Evolutionary conservation across 2,888 invertebrate species (phyloP).

Genomic region (Xylophagus ater): DNA sequence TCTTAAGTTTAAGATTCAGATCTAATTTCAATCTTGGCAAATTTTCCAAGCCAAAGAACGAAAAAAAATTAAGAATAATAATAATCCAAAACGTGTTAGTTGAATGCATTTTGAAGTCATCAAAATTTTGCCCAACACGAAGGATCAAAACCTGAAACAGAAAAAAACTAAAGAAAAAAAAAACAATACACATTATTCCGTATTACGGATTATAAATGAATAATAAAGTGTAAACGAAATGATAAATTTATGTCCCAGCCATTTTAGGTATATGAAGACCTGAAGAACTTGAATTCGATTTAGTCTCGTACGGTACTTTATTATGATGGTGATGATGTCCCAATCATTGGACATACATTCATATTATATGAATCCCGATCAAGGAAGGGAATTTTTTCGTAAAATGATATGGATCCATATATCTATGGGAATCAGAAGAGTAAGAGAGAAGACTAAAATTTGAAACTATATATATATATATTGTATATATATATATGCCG

Average conservation of each 20-base stretch:
- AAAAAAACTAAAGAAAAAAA: no score
- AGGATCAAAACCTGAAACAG: no score
- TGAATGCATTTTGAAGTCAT: no score
- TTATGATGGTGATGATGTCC: constrained; percentile 8
- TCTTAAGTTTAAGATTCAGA: no score
- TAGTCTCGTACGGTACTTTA: background rate
- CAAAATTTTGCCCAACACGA: no score
- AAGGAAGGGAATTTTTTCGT: background rate
- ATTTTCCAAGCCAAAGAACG: background rate
- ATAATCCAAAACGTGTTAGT: constrained; percentile 7
- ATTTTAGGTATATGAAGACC: constrained; percentile 8
- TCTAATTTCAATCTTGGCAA: background rate
- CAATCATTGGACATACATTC: constrained; percentile 1
- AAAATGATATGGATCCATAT: background rate
- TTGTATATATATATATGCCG: constrained; percentile 1
- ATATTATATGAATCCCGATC: constrained; percentile 7
- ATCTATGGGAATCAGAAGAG: no score
- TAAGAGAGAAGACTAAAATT: no score
- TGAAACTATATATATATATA: no score
- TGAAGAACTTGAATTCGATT: constrained; percentile 7
- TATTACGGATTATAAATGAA: constrained; percentile 14
- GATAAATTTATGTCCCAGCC: constrained; percentile 17
- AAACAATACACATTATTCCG: no score
- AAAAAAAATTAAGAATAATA: constrained; percentile 3
- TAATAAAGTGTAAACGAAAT: constrained; percentile 17